Base-by-base conservation (phyloP, 2,797 vertebrate species). In the Coregonus sp. region DNA sequence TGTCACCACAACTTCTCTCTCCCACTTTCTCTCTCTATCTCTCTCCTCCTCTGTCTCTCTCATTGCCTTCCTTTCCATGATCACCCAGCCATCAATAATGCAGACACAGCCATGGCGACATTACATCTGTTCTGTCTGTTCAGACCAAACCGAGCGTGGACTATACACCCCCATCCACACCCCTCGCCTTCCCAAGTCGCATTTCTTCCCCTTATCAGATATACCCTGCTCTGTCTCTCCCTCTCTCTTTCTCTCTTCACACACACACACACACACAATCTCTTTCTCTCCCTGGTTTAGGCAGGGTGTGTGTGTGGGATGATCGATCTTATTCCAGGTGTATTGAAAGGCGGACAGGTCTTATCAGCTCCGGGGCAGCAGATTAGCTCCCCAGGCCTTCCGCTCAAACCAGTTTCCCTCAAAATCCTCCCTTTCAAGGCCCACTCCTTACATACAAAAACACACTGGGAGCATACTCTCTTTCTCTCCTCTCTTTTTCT, bases 331-430 rank as follows among this genome's bases (percentile, higher is more conserved):
- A 83, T 84, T 88, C 88, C 86, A 89, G 84, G 74, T 74, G 81
- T 83, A 87, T 78, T 85, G 88, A 90, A 88, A 82, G 84, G 87
- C 87, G 88, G 85, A 87, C 86, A 88, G 89, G 87, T 77, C 84
- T 89, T 90, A 89, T 92, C 91, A 89, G 85, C 88, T 86, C 76
- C 81, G 82, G 87, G 87, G 86, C 85, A 77, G 80, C 73, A 89
- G 90, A 91, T 92, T 91, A 91, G 88, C 84, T 90, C 81, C 80
- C 85, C 87, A 81, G 86, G 86, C 85, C 89, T 91, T 85, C 86
- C 81, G 79, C 87, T 88, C 82, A 83, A 88, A 87, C 59, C 31
- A 82, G 85, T 89, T 79, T 79, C 75, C 72, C 72, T 72, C 29
- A 82, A 88, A 89, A 91, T 89, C 88, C 89, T 81, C 74, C 79